Conservation (phyloP, 2,797 vertebrate genomes). For the Rhynchonycteris naso region DNA sequence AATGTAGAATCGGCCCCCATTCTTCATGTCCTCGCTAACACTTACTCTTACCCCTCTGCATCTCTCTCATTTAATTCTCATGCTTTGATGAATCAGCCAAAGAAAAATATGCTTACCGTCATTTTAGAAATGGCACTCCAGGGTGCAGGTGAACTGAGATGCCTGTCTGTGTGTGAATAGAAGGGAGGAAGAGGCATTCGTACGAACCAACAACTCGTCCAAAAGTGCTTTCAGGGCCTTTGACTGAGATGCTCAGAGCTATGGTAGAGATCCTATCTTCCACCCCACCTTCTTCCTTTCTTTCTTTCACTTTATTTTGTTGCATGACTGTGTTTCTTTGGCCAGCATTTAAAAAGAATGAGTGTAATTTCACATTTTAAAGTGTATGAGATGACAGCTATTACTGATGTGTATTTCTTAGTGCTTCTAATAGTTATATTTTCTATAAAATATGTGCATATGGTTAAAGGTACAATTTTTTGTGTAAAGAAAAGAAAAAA, state of each 20-base stretch:
- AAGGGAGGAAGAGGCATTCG: background rate
- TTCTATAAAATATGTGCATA: constrained; percentile 16
- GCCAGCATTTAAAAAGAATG: background rate
- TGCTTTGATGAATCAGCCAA: background rate
- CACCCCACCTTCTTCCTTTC: background rate
- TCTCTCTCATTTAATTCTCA: background rate
- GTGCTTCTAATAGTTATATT: background rate
- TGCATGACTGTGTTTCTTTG: background rate
- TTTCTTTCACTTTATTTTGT: background rate
- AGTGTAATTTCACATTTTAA: constrained; percentile 17
- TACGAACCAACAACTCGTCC: background rate
- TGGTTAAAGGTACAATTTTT: background rate
- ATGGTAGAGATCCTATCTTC: background rate
- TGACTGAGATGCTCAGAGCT: background rate
- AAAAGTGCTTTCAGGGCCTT: background rate
- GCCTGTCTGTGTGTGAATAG: background rate
- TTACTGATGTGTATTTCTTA: background rate
- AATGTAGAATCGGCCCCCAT: background rate
- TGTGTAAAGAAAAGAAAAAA: background rate
- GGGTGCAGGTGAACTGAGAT: background rate
- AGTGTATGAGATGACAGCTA: background rate
- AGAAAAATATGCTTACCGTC: background rate
- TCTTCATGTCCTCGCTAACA: background rate
- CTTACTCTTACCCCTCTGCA: background rate
- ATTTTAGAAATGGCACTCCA: background rate